Evolutionary conservation across 2,797 vertebrate species (phyloP), one percentile per base, ranked within the genome.

Genomic region (Tenualosa thibaudeaui): DNA sequence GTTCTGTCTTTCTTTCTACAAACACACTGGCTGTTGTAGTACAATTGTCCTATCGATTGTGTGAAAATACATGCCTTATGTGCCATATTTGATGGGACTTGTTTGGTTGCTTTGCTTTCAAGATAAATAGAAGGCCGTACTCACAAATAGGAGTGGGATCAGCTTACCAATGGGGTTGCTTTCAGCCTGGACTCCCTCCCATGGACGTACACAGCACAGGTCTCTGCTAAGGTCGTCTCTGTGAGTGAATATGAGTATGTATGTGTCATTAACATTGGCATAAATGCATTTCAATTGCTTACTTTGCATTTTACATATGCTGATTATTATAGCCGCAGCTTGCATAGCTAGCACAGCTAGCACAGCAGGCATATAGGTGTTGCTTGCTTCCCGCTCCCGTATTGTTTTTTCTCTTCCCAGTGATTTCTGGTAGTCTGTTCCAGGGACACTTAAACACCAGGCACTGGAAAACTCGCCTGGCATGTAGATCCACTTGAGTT

Each of bases 151-250:
- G 71, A 46, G 6, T 43, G 71, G 40, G 71, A 85, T 81, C 86
- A 87, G 83, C 89, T 88, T 88, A 90, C 89, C 87, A 0, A 51
- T 81, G 3, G 17, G 60, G 75, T 49, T 78, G 9, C 81, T 84
- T 58, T 89, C 84, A 24, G 60, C 56, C 78, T 54, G 85, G 2
- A 4, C 81, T 51, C 78, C 56, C 78, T 90, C 87, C 90, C 90
- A 90, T 81, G 87, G 87, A 7, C 50, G 10, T 51, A 51, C 50
- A 37, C 88, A 75, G 82, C 81, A 90, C 43, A 83, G 82, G 83
- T 85, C 75, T 60, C 53, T 71, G 26, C 84, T 83, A 81, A 87
- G 86, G 56, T n/a, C 49, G 46, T 83, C 87, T 68, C 90, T 91
- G 86, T 82, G 83, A 71, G 71, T 65, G 89, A 19, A 87, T 78